Conservation (phyloP, 2,797 vertebrate genomes). For the Alca torda region DNA sequence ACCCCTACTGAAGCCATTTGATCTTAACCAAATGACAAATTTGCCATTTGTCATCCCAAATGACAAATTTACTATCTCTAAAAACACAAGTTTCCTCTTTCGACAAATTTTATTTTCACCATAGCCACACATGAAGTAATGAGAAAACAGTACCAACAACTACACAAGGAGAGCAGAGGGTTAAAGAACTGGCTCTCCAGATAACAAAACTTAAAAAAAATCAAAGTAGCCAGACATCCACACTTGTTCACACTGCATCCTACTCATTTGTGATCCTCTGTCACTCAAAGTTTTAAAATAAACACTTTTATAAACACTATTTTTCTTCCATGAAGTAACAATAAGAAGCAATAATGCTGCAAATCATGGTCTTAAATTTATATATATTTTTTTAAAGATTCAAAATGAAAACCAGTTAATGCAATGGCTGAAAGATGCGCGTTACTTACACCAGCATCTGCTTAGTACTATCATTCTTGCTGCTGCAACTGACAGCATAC, state of each 20-base stretch:
- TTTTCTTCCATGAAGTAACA: not conserved
- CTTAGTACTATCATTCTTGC: not conserved
- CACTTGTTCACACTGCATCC: not conserved
- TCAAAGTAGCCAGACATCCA: not conserved
- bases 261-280: not conserved
- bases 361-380: not conserved
- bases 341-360: not conserved
- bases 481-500: not conserved
- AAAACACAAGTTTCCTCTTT: not conserved
- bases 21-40: not conserved
- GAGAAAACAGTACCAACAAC: not conserved
- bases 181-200: not conserved
- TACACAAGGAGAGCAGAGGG: fast-evolving
- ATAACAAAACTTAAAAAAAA: not conserved
- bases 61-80: not conserved
- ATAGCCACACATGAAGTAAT: not conserved
- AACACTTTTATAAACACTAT: not conserved
- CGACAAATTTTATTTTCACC: not conserved
- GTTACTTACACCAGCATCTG: not conserved
- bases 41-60: not conserved
- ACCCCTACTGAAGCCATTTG: not conserved
- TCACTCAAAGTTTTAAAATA: not conserved
- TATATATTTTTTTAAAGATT: not conserved
- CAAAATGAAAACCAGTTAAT: not conserved
- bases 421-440: not conserved